Conservation (phyloP, 2,888 invertebrate genomes). For the Tipula helvola region DNA sequence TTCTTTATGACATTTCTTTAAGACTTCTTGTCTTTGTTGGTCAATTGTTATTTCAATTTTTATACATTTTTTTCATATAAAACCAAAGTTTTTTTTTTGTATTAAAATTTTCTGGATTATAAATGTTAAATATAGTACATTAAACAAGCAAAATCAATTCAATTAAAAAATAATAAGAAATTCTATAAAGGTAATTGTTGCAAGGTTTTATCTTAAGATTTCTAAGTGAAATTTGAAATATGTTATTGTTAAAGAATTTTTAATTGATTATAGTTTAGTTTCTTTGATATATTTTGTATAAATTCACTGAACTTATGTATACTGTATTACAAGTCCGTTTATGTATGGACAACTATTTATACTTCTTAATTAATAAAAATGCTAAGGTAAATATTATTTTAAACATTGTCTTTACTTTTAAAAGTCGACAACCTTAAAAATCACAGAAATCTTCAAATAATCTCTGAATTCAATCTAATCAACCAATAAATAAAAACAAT, state of each 20-base stretch:
- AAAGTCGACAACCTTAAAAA: no score
- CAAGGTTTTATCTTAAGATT: neutral
- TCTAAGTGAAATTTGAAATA: neutral
- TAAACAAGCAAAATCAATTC: neutral
- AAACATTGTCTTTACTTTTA: no score
- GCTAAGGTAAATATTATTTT: no score
- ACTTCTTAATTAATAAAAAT: no score
- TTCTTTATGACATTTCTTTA: conserved; percentile 4
- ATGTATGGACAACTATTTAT: no score
- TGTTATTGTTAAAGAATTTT: neutral
- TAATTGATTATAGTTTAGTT: no score
- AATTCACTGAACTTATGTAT: no score
- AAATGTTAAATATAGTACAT: neutral
- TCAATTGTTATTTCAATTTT: conserved; percentile 4
- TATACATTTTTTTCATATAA: neutral
- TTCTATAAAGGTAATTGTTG: neutral
- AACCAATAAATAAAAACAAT: no score
- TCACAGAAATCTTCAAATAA: no score
- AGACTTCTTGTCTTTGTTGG: neutral
- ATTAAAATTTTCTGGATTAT: neutral
- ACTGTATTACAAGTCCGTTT: no score
- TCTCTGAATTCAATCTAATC: no score
- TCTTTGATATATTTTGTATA: no score
- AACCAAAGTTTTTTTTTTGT: neutral
- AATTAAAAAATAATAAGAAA: neutral